A percentile compares a stretch with the other conserved stretches of the same genome.
Conservation (phyloP, 2,797 vertebrate species). For the Taenioides sp. region DNA sequence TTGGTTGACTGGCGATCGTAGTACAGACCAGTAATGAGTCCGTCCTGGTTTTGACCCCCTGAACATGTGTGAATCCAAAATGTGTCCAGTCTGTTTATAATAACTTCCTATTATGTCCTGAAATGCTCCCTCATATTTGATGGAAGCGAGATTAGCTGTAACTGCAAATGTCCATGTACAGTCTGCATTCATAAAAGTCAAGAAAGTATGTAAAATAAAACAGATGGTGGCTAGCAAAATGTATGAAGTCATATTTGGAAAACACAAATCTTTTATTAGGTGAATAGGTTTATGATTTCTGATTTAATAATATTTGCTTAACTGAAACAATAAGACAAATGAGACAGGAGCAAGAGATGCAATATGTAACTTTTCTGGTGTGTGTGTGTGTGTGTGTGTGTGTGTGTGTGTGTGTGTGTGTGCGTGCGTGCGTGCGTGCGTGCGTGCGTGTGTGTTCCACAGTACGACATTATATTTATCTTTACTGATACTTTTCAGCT, state of each 20-base stretch:
- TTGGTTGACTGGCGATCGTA: conserved; percentile 52
- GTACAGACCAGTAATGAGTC: conserved; percentile 49
- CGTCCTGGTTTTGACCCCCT: conserved; percentile 56
- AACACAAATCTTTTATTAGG: background rate
- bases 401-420: too few species aligned
- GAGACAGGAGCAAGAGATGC: too few species aligned
- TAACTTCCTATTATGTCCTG: conserved; percentile 59
- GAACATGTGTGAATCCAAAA: conserved; percentile 33
- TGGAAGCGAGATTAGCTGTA: conserved; percentile 34
- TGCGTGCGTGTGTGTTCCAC: too few species aligned
- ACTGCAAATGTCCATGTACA: conserved; percentile 17
- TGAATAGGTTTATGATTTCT: conserved; percentile 4
- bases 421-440: too few species aligned
- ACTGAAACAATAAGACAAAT: too few species aligned
- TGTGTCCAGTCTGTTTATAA: conserved; percentile 43
- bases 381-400: too few species aligned
- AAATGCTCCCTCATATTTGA: conserved; percentile 43
- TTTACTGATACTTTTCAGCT: too few species aligned
- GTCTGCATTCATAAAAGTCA: conserved; percentile 11
- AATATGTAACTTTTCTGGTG: too few species aligned
- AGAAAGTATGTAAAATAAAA: background rate
- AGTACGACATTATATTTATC: too few species aligned
- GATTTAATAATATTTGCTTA: background rate
- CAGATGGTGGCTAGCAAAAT: background rate
- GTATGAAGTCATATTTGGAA: conserved; percentile 6